Percentiles rank a stretch among this genome's conserved stretches.
Evolutionary conservation across 2,888 invertebrate genomes (phyloP).

Genomic region (Tricholauxania praeusta): DNA sequence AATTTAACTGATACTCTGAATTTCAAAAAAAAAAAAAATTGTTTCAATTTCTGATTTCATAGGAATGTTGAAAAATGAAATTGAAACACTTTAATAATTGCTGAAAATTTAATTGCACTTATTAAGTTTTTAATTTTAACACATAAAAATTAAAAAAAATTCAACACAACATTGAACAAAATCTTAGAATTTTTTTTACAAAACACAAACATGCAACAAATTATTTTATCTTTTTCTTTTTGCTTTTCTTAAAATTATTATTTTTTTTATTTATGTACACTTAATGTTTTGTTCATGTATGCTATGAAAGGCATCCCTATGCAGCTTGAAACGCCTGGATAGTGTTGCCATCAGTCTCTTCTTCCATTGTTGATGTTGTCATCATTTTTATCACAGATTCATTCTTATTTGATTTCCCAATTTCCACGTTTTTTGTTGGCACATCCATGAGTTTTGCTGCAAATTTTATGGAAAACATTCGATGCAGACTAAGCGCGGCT

Average conservation of each 20-base stretch:
- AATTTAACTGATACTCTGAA: no score
- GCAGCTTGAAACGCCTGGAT: no score
- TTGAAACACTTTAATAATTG: no score
- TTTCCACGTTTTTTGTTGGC: constrained; percentile 38
- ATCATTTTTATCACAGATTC: constrained; percentile 41
- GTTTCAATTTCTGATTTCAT: no score
- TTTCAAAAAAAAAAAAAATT: no score
- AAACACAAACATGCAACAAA: constrained; percentile 24
- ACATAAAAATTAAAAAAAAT: constrained; percentile 43
- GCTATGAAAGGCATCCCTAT: neutral
- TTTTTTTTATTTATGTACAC: constrained; percentile 30
- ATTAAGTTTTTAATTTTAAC: constrained; percentile 9
- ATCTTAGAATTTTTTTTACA: constrained; percentile 4
- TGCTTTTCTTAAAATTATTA: neutral
- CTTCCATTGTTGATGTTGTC: constrained; percentile 36
- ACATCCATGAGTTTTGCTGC: constrained; percentile 66
- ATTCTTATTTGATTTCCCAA: constrained; percentile 37
- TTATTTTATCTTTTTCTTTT: neutral
- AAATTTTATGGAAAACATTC: constrained; percentile 78
- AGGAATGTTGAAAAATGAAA: no score
- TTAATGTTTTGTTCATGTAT: constrained; percentile 16
- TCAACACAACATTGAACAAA: constrained; percentile 13
- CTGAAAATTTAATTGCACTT: no score
- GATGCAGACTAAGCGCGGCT: constrained; percentile 77
- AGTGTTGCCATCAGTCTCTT: neutral